These are phyloP conservation scores for Coracopsis vasa DNA, from an alignment of 2,113 vertebrate species.

Conservation along the genomic window DNA sequence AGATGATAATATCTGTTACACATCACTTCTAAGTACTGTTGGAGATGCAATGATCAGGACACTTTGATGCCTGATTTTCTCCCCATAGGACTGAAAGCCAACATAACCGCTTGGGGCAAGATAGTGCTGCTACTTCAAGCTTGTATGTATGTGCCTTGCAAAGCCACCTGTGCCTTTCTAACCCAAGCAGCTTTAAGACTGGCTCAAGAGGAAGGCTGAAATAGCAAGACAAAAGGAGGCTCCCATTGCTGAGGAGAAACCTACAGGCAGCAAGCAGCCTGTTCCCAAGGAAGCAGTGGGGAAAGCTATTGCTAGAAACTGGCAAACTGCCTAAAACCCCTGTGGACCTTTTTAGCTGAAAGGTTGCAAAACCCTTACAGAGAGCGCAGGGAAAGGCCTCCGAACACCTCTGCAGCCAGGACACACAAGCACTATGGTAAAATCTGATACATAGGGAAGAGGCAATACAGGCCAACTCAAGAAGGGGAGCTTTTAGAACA, in stretches of 20 bases:
- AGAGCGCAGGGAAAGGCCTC: not conserved
- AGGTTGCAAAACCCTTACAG: not conserved
- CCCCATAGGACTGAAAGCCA: not conserved
- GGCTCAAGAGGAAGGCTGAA: not conserved
- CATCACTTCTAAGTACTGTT: not conserved
- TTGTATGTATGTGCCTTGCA: not conserved
- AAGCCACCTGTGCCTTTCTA: not conserved
- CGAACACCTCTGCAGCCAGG: not conserved
- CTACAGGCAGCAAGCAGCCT: not conserved
- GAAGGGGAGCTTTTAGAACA: not conserved
- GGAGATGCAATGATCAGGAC: not conserved
- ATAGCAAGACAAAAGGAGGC: fast-evolving
- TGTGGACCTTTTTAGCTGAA: not conserved
- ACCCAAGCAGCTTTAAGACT: not conserved
- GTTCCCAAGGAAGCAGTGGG: not conserved
- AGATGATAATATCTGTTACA: not conserved
- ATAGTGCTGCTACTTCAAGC: not conserved
- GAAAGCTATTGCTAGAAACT: not conserved
- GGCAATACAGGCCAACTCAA: not conserved
- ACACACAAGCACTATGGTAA: fast-evolving
- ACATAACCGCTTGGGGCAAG: not conserved
- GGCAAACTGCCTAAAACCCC: not conserved
- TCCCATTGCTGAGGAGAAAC: not conserved
- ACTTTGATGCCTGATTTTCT: not conserved
- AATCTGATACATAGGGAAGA: not conserved